Base-by-base conservation (phyloP, 2,888 invertebrate species). In the Trachelus stipa region DNA sequence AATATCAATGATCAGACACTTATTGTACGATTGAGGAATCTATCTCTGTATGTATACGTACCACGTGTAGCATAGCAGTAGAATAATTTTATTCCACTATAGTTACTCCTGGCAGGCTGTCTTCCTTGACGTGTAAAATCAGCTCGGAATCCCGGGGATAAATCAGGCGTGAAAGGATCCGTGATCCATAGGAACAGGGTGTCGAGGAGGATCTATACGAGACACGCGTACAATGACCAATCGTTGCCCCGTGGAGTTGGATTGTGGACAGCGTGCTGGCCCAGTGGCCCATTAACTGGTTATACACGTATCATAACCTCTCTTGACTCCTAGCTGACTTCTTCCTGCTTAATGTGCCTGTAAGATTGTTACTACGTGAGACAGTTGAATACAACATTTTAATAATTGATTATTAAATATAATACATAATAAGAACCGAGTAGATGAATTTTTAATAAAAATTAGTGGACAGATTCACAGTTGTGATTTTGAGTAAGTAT, bases 201-300 rank as follows among this genome's bases (percentile, higher is more conserved):
- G 71, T 71, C 71, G 71, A 71, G 71, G 33, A 31, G 71, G 71
- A 71, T 71, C 71, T 34, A 34, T 71, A 71, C 11, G 33, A 71
- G 71, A 71, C 71, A 34, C 71, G 71, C 31, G 71, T 31, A 71
- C 71, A 71, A 71, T 71, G 76, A 35, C n/a, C 56, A 73, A 80
- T 68, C 69, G 76, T 74, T 68, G 71, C 78, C 73, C 73, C 71
- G 71, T 71, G 71, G 71, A 31, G 71, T 23, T 40, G 76, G 78
- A 78, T 81, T 81, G 82, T 75, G 74, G 78, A 78, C 73, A 75
- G 78, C 81, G 83, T 79, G 76, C 79, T 82, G 79, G 79, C 81
- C 82, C 78, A 79, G 78, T 85, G 82, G 82, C 82, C 81, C 79
- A 81, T 85, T 81, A 82, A 85, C 83, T 79, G 81, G 77, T 86